Evolutionary conservation across 2,113 vertebrate genomes (phyloP).

Genomic region (Strix uralensis): DNA sequence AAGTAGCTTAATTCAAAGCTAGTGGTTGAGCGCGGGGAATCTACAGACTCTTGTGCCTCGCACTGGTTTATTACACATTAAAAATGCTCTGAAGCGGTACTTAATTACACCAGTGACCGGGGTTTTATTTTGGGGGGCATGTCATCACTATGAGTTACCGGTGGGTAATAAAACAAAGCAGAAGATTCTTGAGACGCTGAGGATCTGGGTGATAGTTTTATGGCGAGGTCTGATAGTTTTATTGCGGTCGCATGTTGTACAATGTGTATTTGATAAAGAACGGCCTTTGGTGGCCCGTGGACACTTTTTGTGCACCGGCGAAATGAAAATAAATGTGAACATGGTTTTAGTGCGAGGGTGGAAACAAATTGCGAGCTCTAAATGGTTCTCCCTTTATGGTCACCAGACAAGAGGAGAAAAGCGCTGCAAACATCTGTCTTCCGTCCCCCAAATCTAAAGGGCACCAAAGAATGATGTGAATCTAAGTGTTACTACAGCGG

Average conservation of each 20-base stretch:
- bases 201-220: constrained; percentile 71
- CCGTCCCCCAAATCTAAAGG: constrained; percentile 76
- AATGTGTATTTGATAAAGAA: constrained; percentile 82
- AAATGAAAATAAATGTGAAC: constrained; percentile 80
- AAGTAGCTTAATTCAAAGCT: constrained; percentile 81
- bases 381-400: constrained; percentile 79
- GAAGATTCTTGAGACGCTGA: constrained; percentile 40
- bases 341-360: constrained; percentile 66
- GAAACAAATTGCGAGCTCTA: constrained; percentile 79
- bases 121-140: neutral
- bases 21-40: neutral
- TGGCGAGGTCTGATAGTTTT: constrained; percentile 73
- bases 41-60: neutral
- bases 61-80: constrained; percentile 39
- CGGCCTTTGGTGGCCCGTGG: constrained; percentile 73
- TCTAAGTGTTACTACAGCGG: constrained; percentile 77
- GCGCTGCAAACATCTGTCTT: constrained; percentile 80
- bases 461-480: constrained; percentile 81
- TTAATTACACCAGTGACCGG: constrained; percentile 44
- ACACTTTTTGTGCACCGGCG: constrained; percentile 70
- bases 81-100: constrained; percentile 23
- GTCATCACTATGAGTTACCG: constrained; percentile 1
- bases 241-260: constrained; percentile 73
- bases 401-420: constrained; percentile 78
- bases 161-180: neutral